Evolutionary conservation across 2,113 vertebrate species (phyloP).

Genomic region (Junco hyemalis): DNA sequence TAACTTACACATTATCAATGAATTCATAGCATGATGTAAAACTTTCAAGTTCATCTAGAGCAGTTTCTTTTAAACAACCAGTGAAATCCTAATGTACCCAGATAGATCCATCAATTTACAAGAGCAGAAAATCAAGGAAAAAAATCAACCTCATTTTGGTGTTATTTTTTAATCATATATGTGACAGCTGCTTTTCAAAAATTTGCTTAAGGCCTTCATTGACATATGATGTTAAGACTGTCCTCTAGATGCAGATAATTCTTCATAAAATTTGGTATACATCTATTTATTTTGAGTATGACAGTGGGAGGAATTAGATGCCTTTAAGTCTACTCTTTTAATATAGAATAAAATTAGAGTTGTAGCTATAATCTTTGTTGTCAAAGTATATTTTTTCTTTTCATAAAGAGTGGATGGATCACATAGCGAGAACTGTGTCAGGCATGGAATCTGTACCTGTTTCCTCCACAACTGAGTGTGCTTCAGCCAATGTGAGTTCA

Average conservation of each 20-base stretch:
- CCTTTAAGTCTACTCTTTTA: neutral
- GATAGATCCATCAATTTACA: neutral
- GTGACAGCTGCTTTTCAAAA: neutral
- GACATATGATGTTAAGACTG: neutral
- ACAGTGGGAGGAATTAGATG: neutral
- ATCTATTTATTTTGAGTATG: neutral
- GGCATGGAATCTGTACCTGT: neutral
- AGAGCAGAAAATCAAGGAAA: neutral
- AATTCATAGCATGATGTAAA: neutral
- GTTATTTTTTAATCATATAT: neutral
- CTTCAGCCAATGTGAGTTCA: neutral
- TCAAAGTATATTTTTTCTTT: neutral
- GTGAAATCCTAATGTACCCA: neutral
- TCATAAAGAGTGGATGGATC: neutral
- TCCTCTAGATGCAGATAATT: neutral
- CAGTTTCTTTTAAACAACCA: neutral
- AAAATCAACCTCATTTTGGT: accelerated
- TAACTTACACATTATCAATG: neutral
- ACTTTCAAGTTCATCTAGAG: neutral
- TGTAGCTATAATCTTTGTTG: neutral
- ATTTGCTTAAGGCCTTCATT: neutral
- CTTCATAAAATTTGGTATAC: neutral
- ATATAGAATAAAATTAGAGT: neutral
- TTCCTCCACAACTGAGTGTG: neutral
- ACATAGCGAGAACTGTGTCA: neutral